Evolutionary conservation across 2,888 invertebrate species (phyloP), one percentile per base, ranked within the genome.

Genomic region (Scaptomyza cyrtandrae): DNA sequence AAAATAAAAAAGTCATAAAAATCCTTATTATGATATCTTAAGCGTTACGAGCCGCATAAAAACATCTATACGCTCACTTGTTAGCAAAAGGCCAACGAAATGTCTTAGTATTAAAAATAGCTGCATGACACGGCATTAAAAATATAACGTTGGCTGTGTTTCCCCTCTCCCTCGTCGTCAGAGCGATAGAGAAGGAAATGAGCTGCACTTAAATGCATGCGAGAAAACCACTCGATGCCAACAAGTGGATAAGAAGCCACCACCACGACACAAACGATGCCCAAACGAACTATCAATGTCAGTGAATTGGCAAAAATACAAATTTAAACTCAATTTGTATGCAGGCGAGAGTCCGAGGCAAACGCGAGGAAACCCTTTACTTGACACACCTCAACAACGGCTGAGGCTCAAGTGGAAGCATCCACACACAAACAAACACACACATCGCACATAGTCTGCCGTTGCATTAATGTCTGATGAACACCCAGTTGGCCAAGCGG

Each of bases 201-300:
- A 84, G 81, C 87, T 86, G 83, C 84, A 81, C 81, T 86, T 82
- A 76, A 81, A 87, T 85, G 81, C 84, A 82, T 85, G 85, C 83
- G 83, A 83, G 83, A 86, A 83, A 86, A 82, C 85, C 88, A 86
- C 89, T 89, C 80, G 84, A 88, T 86, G 78, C 84, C 85, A 86
- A 88, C 88, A 88, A 88, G 88, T 88, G 88, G 84, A 87, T 89
- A 87, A 83, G 82, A 87, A 84, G 80, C 89, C 89, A 82, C 89
- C 89, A 81, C 81, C 87, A 82, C 89, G 86, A 81, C 81, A 82
- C 87, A 88, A 88, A 89, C 79, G 87, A 86, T 74, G 75, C 86
- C 83, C 88, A 89, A 89, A 89, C 82, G 89, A 89, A 81, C 81
- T 88, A 88, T 86, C 88, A 88, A 87, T 88, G 84, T 88, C 88